Evolutionary conservation across 1,140 invertebrate species (phyloP), one percentile per base, ranked within the genome.

Genomic region (Tenebrio molitor): DNA sequence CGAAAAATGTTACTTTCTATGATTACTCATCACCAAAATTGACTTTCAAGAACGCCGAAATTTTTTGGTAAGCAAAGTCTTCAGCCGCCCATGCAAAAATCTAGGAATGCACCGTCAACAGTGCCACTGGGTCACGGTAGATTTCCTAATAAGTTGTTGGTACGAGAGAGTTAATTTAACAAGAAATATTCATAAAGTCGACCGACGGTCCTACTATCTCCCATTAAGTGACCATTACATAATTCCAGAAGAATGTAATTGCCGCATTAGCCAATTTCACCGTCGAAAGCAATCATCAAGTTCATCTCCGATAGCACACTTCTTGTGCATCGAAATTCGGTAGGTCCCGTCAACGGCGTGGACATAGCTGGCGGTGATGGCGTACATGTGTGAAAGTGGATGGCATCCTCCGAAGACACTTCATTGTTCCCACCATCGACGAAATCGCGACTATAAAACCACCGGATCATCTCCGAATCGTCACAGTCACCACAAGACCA

Each of bases 401-500:
- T 74, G 68, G 76, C 74, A 78, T 79, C 78, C 64, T 77, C 76
- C 36, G 69, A 74, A 74, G 78, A 79, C 69, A 65, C 46, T 41
- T 67, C 50, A 62, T 65, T 65, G 63, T 80, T 79, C 78, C 78
- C 79, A 79, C 79, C 79, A 79, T 70, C 72, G 69, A 42, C 72
- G 34, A 46, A 50, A 67, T 63, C 46, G 21, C 23, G 14, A 33
- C 68, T 82, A 83, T 83, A 83, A 80, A 83, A 79, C 69, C 46
- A 53, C 39, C 71, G 16, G 39, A 73, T 66, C 72, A 76, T 72
- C 77, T 44, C 68, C 75, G 65, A 74, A 75, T 71, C 74, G 65
- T 65, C 71, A 83, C 81, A 83, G 80, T 81, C 81, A 81, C 79
- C 80, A 83, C 79, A 75, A 75, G 79, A 79, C 78, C 74, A 71